These are phyloP conservation scores for Myripristis jacobus DNA, from an alignment of 2,797 vertebrate species.

Conservation along the genomic window DNA sequence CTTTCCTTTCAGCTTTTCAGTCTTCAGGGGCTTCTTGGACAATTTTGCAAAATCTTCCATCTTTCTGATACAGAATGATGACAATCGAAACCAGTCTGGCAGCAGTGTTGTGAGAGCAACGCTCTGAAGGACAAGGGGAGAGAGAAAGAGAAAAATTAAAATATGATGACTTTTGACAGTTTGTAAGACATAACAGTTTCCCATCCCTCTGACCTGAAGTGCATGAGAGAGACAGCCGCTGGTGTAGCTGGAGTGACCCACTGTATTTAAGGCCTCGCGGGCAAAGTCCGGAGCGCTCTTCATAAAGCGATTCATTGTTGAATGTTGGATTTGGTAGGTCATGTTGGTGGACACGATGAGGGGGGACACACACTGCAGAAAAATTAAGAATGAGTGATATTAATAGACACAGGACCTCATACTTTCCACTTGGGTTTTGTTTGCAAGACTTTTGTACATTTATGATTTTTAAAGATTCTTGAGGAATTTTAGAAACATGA, in stretches of 20 bases:
- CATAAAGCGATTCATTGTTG: constrained; percentile 48
- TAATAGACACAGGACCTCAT: neutral
- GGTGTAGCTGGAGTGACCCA: constrained; percentile 83
- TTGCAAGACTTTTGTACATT: neutral
- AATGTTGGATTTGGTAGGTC: constrained; percentile 69
- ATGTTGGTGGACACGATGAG: constrained; percentile 83
- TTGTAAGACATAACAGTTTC: neutral
- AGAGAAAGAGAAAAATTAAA: neutral
- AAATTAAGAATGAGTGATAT: neutral
- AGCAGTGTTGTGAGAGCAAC: constrained; percentile 66
- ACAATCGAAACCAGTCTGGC: constrained; percentile 79
- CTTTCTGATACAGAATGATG: constrained; percentile 63
- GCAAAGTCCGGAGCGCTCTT: constrained; percentile 76
- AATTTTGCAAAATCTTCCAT: neutral
- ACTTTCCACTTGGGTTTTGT: neutral
- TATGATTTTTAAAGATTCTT: neutral
- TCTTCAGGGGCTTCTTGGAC: neutral
- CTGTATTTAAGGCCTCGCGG: constrained; percentile 83
- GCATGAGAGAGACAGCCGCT: constrained; percentile 83
- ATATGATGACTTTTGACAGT: neutral
- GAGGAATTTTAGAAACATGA: too few relatives aligned
- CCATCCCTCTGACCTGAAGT: constrained; percentile 79
- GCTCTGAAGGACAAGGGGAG: constrained; percentile 56
- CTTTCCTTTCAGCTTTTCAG: constrained; percentile 24
- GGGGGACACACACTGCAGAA: constrained; percentile 81